Base-by-base conservation (phyloP, 53 echinoderm and acorn worm genomes). In the Crossaster papposus region DNA sequence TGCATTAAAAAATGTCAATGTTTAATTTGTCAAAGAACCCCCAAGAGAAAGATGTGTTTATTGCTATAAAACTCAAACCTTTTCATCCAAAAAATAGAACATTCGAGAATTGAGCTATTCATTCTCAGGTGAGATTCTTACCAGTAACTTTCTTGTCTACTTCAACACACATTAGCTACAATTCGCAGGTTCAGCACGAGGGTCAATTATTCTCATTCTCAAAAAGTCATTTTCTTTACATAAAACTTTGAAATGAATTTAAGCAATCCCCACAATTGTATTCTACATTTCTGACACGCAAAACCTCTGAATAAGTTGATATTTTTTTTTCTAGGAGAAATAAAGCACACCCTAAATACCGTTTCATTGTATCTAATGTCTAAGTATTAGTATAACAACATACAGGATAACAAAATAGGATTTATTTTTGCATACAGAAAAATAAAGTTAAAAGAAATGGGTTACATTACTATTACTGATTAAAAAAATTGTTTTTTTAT, bases 361-460 rank as follows among this genome's bases (percentile, higher is more conserved):
- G 38, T 44, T 51, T 5, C 26, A 15, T 13, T 78, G 34, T 4
- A 51, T 78, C 33, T 51, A 33, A 36, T 28, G 18, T 70, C 71
- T 83, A 70, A 36, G n/a, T 28, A 35, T 51, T 55, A 52, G 52
- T 51, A 62, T 18, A 58, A 54, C 81, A 58, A 55, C 64, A 15
- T 58, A 58, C 17, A 14, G 36, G 30, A 72, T 73, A 72, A 72
- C 72, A 85, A 85, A 51, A 65, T 54, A 31, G 28, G 33, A 22
- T 31, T 51, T 30, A 8, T 11, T 51, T 85, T 30, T 22, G 51
- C 30, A 35, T 85, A 85, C 74, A 72, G 58, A 72, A 64, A 85
- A 73, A 52, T 72, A 85, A 29, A 85, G 73, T 52, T 72, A 85
- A 85, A 85, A 44, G 30, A 85, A 72, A 58, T 70, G 38, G 34